Conservation (phyloP, 2,797 vertebrate genomes). For the Microchirus variegatus region DNA sequence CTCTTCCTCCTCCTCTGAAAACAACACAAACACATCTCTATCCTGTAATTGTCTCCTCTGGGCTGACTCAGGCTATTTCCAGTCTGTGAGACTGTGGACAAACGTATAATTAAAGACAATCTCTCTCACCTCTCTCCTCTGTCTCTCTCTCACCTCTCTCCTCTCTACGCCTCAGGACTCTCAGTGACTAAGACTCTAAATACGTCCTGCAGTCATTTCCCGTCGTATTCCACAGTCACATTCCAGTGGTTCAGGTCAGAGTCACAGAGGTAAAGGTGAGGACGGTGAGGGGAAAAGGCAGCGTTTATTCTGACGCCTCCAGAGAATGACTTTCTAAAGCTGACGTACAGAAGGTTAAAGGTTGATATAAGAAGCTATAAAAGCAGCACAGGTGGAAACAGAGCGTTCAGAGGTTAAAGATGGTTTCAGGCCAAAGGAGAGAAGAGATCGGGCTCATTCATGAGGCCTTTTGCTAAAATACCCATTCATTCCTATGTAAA, state of each 20-base stretch:
- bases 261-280: slow-evolving; percentile 23
- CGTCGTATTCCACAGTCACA: slow-evolving; percentile 13
- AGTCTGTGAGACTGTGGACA: slow-evolving; percentile 35
- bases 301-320: no score
- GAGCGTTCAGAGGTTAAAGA: neutral
- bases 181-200: slow-evolving; percentile 18
- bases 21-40: slow-evolving; percentile 40
- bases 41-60: slow-evolving; percentile 60
- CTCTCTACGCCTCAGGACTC: slow-evolving; percentile 1
- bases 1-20: slow-evolving; percentile 34
- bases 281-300: neutral
- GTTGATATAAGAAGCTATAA: neutral
- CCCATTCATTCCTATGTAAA: neutral
- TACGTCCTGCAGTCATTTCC: slow-evolving; percentile 35
- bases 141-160: slow-evolving; percentile 1
- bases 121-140: slow-evolving; percentile 3
- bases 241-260: slow-evolving; percentile 10
- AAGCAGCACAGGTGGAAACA: neutral
- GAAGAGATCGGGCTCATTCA: no score
- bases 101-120: slow-evolving; percentile 52
- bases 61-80: slow-evolving; percentile 55
- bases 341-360: slow-evolving; percentile 16
- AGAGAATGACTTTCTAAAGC: slow-evolving; percentile 25
- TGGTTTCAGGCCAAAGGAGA: neutral
- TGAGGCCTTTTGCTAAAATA: neutral